Percentiles rank a stretch among this genome's conserved stretches.
Evolutionary conservation across 2,888 invertebrate genomes (phyloP).

Genomic region (Luffia ferchaultella): DNA sequence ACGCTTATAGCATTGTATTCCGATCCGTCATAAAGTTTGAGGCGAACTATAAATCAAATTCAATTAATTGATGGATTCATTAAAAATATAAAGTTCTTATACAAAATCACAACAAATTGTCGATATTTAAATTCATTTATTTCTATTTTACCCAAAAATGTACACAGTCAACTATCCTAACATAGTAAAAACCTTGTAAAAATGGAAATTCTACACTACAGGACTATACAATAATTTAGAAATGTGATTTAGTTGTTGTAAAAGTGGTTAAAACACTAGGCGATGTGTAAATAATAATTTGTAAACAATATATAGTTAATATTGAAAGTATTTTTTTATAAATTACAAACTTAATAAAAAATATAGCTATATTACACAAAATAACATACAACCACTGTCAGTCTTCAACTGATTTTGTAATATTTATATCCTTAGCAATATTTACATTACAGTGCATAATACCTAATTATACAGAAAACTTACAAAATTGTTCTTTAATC

Average conservation of each 20-base stretch:
- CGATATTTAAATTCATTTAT: neutral
- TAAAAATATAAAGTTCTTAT: conserved; percentile 9
- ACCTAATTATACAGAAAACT: neutral
- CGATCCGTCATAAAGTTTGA: too few relatives aligned
- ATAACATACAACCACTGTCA: neutral
- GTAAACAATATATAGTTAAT: too few relatives aligned
- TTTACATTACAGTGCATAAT: neutral
- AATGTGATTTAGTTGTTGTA: conserved; percentile 44
- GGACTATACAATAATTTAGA: too few relatives aligned
- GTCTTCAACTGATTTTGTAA: neutral
- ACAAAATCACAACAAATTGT: too few relatives aligned
- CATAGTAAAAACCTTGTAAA: neutral
- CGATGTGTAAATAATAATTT: neutral
- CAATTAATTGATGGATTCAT: too few relatives aligned
- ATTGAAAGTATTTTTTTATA: neutral
- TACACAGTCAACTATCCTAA: conserved; percentile 13
- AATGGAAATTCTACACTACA: too few relatives aligned
- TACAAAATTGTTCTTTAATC: neutral
- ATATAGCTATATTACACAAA: neutral
- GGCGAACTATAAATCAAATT: too few relatives aligned
- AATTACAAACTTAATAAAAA: neutral
- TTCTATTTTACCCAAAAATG: conserved; percentile 3
- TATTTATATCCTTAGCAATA: too few relatives aligned
- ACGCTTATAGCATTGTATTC: too few relatives aligned
- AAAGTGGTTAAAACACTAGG: conserved; percentile 19